phyloP scores from a whole-genome alignment of 2,797 vertebrate genomes.

The Danionella dracula region DNA sequence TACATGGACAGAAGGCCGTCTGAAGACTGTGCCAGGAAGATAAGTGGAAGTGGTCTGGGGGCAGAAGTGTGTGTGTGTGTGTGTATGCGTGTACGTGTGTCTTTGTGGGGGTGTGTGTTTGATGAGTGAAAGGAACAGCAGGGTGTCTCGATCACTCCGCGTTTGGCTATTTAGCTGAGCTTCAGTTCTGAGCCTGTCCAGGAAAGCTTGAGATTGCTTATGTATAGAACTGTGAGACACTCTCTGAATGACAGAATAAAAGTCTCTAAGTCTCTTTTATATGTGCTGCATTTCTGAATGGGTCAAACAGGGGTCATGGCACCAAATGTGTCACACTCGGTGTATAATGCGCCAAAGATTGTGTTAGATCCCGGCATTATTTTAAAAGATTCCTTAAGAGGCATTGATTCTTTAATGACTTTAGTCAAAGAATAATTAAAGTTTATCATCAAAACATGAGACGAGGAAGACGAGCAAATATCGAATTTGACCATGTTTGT shows the following conservation, averaged over 20 bases:
- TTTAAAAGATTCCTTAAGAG: no score
- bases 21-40: conserved; percentile 18
- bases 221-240: not conserved
- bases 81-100: conserved; percentile 13
- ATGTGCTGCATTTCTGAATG: not conserved
- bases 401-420: no score
- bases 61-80: conserved; percentile 2
- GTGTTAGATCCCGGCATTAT: no score
- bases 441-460: no score
- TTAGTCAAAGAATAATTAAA: no score
- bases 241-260: conserved; percentile 22
- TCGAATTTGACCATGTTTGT: no score
- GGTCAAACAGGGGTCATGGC: conserved; percentile 11
- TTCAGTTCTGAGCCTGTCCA: conserved; percentile 11
- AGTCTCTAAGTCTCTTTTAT: conserved; percentile 10
- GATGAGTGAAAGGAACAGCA: conserved; percentile 38
- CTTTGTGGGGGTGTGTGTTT: conserved; percentile 21
- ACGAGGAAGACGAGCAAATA: no score
- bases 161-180: conserved; percentile 13
- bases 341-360: no score
- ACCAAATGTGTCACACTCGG: not conserved
- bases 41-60: conserved; percentile 28
- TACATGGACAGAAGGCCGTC: conserved; percentile 23
- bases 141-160: conserved; percentile 20
- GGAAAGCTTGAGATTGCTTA: conserved; percentile 4